Percentiles rank a stretch among this genome's conserved stretches.
Evolutionary conservation across 2,113 vertebrate species (phyloP).

Genomic region (Erythrolamprus reginae): DNA sequence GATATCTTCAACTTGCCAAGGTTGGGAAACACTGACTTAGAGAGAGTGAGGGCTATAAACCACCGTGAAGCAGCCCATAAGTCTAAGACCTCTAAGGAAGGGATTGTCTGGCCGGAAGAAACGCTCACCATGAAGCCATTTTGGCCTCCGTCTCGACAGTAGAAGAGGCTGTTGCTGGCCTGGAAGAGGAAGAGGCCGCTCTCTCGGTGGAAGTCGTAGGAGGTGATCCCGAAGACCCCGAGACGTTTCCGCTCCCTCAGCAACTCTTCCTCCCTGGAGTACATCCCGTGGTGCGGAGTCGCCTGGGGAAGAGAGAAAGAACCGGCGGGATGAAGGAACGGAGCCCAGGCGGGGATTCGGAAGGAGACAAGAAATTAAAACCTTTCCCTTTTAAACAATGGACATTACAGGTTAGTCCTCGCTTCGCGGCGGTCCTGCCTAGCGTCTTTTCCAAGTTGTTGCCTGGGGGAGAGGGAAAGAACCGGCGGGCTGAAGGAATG

Average conservation of each 20-base stretch:
- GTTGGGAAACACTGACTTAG: no score
- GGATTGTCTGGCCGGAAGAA: no score
- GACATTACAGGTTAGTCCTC: not conserved
- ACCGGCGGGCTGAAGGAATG: no score
- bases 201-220: conserved; percentile 91
- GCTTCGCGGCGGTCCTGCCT: rapidly evolving
- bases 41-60: no score
- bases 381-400: not conserved
- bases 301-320: conserved; percentile 67
- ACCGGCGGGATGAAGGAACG: not conserved
- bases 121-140: conserved; percentile 91
- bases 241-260: conserved; percentile 90
- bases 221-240: conserved; percentile 94
- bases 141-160: conserved; percentile 89
- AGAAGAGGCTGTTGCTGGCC: conserved; percentile 97
- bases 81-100: no score
- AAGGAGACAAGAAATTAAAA: not conserved
- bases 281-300: conserved; percentile 90
- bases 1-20: no score
- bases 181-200: conserved; percentile 97
- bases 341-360: not conserved
- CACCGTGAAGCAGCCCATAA: no score
- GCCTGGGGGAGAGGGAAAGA: no score
- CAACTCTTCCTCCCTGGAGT: conserved; percentile 93
- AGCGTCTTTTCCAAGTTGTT: no score